These are phyloP conservation scores for Drosophila pandora DNA, from an alignment of 1,140 invertebrate genomes.

Conservation along the genomic window DNA sequence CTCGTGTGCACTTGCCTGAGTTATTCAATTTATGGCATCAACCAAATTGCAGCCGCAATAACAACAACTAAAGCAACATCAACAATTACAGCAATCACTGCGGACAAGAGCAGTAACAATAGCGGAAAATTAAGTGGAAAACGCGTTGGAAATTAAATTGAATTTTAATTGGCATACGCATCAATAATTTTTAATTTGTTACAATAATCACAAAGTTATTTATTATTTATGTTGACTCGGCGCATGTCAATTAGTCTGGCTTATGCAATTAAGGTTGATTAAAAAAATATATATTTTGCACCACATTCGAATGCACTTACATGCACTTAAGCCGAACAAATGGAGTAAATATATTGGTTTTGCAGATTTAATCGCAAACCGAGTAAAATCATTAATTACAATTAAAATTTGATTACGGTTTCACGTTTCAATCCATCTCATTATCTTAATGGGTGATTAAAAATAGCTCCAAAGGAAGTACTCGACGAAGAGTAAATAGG, in stretches of 20 bases:
- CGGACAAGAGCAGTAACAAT: conserved; percentile 29
- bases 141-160: conserved; percentile 60
- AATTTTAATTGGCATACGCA: conserved; percentile 74
- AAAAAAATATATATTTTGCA: conserved; percentile 32
- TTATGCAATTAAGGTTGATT: conserved; percentile 52
- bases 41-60: conserved; percentile 51
- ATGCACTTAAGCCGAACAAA: conserved; percentile 6
- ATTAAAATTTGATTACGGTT: conserved; percentile 18
- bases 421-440: not conserved
- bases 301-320: not conserved
- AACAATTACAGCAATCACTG: conserved; percentile 42
- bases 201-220: conserved; percentile 70
- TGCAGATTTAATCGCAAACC: conserved; percentile 1
- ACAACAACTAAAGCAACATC: conserved; percentile 16
- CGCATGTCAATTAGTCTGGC: conserved; percentile 73
- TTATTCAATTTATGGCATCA: conserved; percentile 60
- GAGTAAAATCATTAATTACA: conserved; percentile 31
- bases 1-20: conserved; percentile 59
- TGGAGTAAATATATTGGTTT: conserved; percentile 16
- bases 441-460: not conserved
- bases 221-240: conserved; percentile 67
- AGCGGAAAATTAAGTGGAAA: conserved; percentile 37
- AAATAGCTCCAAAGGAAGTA: too few species aligned
- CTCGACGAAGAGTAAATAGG: too few species aligned
- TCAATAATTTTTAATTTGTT: conserved; percentile 66